Conservation (phyloP, 2,888 invertebrate species). For the Eilema depressum region DNA sequence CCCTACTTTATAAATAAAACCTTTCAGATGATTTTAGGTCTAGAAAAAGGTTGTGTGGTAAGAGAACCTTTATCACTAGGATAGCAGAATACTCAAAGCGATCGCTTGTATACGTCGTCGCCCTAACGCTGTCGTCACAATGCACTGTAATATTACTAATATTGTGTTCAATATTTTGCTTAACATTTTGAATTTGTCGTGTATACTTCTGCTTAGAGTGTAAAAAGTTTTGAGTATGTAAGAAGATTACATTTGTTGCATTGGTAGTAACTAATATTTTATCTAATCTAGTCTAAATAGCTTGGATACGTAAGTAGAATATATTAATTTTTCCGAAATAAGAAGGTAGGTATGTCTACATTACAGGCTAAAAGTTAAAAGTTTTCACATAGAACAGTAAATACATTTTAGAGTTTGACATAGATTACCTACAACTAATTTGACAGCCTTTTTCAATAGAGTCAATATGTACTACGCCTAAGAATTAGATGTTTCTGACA, state of each 20-base stretch:
- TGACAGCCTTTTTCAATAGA: not conserved
- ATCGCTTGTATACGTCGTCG: constrained; percentile 60
- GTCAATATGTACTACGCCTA: constrained; percentile 8
- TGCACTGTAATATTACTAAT: not conserved
- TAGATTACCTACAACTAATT: not conserved
- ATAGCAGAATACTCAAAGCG: constrained; percentile 65
- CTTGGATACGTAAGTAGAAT: not conserved
- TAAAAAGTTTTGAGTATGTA: not conserved
- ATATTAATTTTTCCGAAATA: not conserved
- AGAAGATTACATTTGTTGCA: not conserved
- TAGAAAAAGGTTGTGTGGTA: constrained; percentile 79
- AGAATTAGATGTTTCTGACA: constrained; percentile 14
- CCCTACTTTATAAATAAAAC: constrained; percentile 20
- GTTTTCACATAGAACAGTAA: not conserved
- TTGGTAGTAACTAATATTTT: not conserved
- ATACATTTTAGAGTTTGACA: not conserved
- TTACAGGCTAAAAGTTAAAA: not conserved
- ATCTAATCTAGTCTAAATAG: not conserved
- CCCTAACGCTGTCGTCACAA: constrained; percentile 59
- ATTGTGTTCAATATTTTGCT: not conserved
- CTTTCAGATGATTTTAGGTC: constrained; percentile 71
- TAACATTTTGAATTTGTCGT: no score
- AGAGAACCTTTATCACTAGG: constrained; percentile 79
- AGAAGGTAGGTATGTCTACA: not conserved
- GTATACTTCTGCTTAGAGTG: no score